Conservation (phyloP, 1,140 invertebrate genomes). For the Eciton burchellii region DNA sequence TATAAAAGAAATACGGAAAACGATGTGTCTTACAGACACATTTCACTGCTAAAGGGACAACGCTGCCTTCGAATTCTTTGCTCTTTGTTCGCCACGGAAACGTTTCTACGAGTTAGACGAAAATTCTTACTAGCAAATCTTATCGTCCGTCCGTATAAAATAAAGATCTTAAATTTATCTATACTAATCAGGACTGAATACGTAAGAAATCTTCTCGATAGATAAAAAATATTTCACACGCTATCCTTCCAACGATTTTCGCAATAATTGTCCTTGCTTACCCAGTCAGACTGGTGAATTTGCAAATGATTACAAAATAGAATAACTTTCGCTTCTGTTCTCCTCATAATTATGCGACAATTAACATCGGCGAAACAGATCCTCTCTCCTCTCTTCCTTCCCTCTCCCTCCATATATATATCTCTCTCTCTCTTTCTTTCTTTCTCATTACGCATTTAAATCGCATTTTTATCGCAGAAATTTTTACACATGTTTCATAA, state of each 20-base stretch:
- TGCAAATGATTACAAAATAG: not conserved
- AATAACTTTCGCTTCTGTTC: slow-evolving; percentile 13
- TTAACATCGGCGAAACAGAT: slow-evolving; percentile 19
- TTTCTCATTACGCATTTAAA: no score
- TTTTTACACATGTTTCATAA: no score
- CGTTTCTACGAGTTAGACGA: not conserved
- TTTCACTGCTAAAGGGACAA: not conserved
- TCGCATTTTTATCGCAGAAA: no score
- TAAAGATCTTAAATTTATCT: slow-evolving; percentile 4
- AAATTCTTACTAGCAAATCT: slow-evolving; percentile 21
- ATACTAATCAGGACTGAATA: no score
- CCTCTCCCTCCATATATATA: not conserved
- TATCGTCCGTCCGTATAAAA: slow-evolving; percentile 9
- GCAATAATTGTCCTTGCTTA: not conserved
- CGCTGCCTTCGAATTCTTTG: not conserved
- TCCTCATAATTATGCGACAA: not conserved
- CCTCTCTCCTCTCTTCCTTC: not conserved
- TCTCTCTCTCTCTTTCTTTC: not conserved
- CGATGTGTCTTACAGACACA: no score
- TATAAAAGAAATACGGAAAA: no score
- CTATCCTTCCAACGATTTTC: slow-evolving; percentile 35
- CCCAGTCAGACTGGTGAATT: not conserved
- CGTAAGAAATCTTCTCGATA: not conserved
- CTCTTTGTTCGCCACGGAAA: not conserved
- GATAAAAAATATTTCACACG: no score